These are phyloP conservation scores for Temnothorax nylanderi DNA, from an alignment of 1,140 invertebrate genomes.

Conservation along the genomic window DNA sequence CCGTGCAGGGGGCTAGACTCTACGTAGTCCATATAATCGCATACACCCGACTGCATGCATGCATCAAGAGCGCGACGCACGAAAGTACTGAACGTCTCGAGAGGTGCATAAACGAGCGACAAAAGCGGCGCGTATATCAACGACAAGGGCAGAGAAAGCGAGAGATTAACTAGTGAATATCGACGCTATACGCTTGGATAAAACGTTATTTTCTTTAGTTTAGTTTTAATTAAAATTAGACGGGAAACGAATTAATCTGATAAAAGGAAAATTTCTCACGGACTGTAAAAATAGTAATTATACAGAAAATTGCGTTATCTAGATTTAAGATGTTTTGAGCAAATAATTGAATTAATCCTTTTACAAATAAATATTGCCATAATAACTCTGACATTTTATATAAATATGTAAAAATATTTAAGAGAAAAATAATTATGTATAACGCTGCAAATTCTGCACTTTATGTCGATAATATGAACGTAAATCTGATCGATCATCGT, in stretches of 20 bases:
- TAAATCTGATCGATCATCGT: background rate
- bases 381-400: background rate
- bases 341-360: background rate
- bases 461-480: background rate
- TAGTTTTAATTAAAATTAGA: background rate
- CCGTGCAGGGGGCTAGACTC: constrained; percentile 41
- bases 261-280: background rate
- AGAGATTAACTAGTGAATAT: constrained; percentile 22
- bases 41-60: constrained; percentile 25
- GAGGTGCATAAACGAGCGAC: constrained; percentile 38
- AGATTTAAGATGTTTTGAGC: background rate
- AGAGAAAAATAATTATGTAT: background rate
- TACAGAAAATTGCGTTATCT: background rate
- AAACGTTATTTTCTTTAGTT: background rate
- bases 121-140: constrained; percentile 34
- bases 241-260: background rate
- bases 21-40: constrained; percentile 49
- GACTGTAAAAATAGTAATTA: background rate
- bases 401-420: background rate
- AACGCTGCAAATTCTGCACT: background rate
- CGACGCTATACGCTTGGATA: background rate
- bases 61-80: constrained; percentile 56
- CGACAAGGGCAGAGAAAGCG: constrained; percentile 2
- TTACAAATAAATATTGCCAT: background rate
- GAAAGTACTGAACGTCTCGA: constrained; percentile 59